These are phyloP conservation scores for Anas bahamensis DNA, from an alignment of 2,797 vertebrate species.

Conservation along the genomic window DNA sequence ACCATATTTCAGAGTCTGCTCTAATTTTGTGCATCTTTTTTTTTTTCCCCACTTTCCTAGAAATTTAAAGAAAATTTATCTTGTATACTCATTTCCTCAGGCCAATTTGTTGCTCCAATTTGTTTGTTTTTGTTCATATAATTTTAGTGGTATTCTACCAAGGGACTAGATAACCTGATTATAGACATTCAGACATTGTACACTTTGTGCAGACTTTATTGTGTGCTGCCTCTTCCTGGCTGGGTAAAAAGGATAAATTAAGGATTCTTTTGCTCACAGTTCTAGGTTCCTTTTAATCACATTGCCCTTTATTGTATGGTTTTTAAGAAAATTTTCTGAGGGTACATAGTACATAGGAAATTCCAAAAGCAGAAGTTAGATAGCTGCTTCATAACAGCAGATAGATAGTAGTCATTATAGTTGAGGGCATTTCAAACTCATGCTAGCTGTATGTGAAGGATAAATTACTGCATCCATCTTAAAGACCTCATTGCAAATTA, in stretches of 20 bases:
- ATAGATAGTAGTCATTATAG: background rate
- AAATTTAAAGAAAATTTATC: background rate
- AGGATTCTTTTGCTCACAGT: background rate
- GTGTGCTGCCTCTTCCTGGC: background rate
- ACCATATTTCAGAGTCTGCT: background rate
- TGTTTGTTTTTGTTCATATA: background rate
- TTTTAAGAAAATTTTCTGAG: background rate
- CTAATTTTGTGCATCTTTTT: background rate
- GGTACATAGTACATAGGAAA: background rate
- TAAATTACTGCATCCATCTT: background rate
- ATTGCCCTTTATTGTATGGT: background rate
- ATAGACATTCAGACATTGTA: background rate
- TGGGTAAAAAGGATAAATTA: background rate
- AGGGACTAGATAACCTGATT: background rate
- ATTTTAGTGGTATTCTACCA: background rate
- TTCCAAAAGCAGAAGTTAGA: background rate
- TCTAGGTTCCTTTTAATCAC: background rate
- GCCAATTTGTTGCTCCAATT: background rate
- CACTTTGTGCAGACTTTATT: background rate
- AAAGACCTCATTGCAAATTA: background rate
- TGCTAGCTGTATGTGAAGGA: accelerated
- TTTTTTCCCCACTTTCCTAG: background rate
- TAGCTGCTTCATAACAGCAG: background rate
- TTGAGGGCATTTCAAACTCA: background rate
- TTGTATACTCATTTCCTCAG: background rate